Evolutionary conservation across 2,797 vertebrate species (phyloP), one percentile per base, ranked within the genome.

Genomic region (Thripadectes ignobilis): DNA sequence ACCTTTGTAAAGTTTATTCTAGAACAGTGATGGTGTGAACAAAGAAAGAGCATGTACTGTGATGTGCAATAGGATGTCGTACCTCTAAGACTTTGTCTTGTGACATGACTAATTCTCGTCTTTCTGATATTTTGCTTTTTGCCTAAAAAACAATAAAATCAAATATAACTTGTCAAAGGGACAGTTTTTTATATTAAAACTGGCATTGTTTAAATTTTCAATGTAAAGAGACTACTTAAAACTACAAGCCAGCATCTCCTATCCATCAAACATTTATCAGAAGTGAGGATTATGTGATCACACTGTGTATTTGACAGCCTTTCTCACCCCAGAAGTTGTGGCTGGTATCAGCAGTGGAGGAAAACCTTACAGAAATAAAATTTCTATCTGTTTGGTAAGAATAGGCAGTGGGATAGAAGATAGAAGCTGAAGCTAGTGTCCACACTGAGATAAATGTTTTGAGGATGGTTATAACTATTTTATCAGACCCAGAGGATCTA

Each of bases 61-160:
- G 57, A 51, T 27, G 72, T 16, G 9, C 16, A 69, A 26, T 22
- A 57, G 41, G 36, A 34, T 38, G 8, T 12, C 26, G 0, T 89
- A 96, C 93, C 96, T 93, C 57, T 71, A 96, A 45, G 69, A 89
- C 8, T 68, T 88, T 88, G 22, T 78, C 51, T 45, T 95, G 65
- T 43, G 94, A 20, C 12, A 49, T 17, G n/a, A 83, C 3, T 75
- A 76, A 51, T 65, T 22, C 7, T 92, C 10, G 93, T 72, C 30
- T 52, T 91, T 90, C 45, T 36, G 21, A 26, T 82, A 96, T 82
- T 49, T 26, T 61, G 5, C 0, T 27, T 85, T 67, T 93, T 82
- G 63, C 55, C 93, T 95, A 81, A 71, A 92, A 88, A 55, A 1
- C 26, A 94, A 67, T 26, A 67, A 61, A 76, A 82, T 20, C 5